A percentile compares a stretch with the other conserved stretches of the same genome.
phyloP scores from a whole-genome alignment of 64 coral and sea anemone species.

The Montipora efflorescens region DNA sequence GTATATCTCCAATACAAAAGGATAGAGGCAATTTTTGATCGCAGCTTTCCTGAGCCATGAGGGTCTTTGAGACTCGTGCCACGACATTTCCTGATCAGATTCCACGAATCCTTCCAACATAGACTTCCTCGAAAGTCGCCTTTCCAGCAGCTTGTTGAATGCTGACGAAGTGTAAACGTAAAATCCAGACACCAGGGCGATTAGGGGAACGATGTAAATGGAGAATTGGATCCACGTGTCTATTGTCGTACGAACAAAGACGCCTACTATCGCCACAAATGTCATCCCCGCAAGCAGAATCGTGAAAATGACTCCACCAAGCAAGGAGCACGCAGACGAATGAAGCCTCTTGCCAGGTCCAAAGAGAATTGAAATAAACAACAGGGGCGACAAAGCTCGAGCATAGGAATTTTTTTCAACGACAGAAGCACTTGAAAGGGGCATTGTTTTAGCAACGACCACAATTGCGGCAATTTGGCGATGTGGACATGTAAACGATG shows the following conservation, averaged over 20 bases:
- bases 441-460: background rate
- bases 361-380: slow-evolving; percentile 69
- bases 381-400: slow-evolving; percentile 56
- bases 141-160: slow-evolving; percentile 72
- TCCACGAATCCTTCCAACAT: slow-evolving; percentile 38
- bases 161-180: slow-evolving; percentile 68
- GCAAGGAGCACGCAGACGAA: slow-evolving; percentile 2
- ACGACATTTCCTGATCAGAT: slow-evolving; percentile 63
- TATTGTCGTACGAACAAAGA: slow-evolving; percentile 92
- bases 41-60: slow-evolving; percentile 75
- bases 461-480: background rate
- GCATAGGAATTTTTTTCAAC: slow-evolving; percentile 68
- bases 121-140: slow-evolving; percentile 59
- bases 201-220: slow-evolving; percentile 87
- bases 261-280: slow-evolving; percentile 86
- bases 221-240: slow-evolving; percentile 98
- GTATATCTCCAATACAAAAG: slow-evolving; percentile 81
- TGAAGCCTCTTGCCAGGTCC: slow-evolving; percentile 73
- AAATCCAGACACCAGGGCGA: slow-evolving; percentile 78
- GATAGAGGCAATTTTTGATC: slow-evolving; percentile 94
- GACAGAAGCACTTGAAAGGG: slow-evolving; percentile 79
- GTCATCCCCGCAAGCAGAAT: slow-evolving; percentile 54
- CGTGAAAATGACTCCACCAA: slow-evolving; percentile 59
- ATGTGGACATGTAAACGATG: background rate
- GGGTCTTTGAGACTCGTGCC: slow-evolving; percentile 65